Evolutionary conservation across 1,140 invertebrate genomes (phyloP).

Genomic region (Ditylenchus dipsaci): DNA sequence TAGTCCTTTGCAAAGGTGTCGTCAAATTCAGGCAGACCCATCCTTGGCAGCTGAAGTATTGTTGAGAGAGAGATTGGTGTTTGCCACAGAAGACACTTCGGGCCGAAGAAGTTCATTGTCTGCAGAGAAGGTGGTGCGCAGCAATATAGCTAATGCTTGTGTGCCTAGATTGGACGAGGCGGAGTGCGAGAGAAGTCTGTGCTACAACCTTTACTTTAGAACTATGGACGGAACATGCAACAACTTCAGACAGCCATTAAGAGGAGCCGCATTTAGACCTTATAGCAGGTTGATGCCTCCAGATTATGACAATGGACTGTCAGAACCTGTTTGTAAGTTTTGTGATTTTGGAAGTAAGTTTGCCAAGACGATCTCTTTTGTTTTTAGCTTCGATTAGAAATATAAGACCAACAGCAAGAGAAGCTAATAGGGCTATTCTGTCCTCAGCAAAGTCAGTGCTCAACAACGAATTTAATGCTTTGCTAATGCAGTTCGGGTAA

Average conservation of each 20-base stretch:
- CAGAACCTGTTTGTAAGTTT: conserved; percentile 54
- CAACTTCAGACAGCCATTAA: conserved; percentile 47
- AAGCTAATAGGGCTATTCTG: conserved; percentile 46
- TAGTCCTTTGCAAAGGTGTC: conserved; percentile 39
- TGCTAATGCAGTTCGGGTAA: conserved; percentile 56
- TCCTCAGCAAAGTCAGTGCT: conserved; percentile 50
- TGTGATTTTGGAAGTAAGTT: neutral
- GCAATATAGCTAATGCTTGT: conserved; percentile 56
- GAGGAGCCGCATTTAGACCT: conserved; percentile 54
- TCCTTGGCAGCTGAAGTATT: conserved; percentile 47
- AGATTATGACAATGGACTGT: conserved; percentile 54
- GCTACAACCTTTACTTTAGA: conserved; percentile 49
- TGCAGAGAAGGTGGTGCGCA: conserved; percentile 50
- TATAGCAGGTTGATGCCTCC: conserved; percentile 52
- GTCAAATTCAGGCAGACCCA: conserved; percentile 54
- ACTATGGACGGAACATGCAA: conserved; percentile 57
- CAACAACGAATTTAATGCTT: conserved; percentile 46
- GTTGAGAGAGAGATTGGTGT: conserved; percentile 46
- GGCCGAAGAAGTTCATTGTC: conserved; percentile 41
- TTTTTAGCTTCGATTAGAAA: conserved; percentile 40
- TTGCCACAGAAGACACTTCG: conserved; percentile 50
- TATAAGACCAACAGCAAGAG: conserved; percentile 46
- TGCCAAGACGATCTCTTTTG: neutral
- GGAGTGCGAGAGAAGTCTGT: conserved; percentile 53
- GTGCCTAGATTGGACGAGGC: conserved; percentile 55